Base-by-base conservation (phyloP, 2,797 vertebrate species). In the Ataeniobius toweri region DNA sequence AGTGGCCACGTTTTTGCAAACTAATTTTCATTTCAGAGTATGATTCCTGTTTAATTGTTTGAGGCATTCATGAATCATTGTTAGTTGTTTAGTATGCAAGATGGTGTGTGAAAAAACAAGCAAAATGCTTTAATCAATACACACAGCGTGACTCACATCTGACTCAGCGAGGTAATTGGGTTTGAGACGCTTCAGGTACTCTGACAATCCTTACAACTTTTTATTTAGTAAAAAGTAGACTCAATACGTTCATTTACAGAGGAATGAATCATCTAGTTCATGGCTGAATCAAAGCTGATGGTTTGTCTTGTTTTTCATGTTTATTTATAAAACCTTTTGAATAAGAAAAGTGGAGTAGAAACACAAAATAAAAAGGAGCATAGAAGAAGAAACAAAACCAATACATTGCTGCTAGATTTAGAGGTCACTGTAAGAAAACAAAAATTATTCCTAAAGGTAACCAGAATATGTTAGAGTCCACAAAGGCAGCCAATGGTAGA, bases 71-170 rank as follows among this genome's bases (percentile, higher is more conserved):
- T 65, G 28, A 79, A 41, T 73, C 58, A 12, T 56, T 4, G 73
- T 59, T 56, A 3, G 77, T 61, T 53, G 74, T 73, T 82, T 82
- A 67, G 51, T 75, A 80, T 81, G 46, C 65, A 56, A 75, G 61
- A 77, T 63, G 70, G 53, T 74, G 6, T 78, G 22, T 59, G 18
- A 72, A 76, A 56, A 75, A 31, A n/a, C 26, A 77, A 77, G 68
- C 28, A 26, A 53, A 80, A 71, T n/a, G 55, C 77, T 77, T 18
- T 28, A 68, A 82, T 84, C 77, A 46, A 78, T 73, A 87, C 26
- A 69, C 77, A 22, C 61, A 79, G 53, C 58, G 1, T 83, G 80
- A 86, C 71, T 85, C 55, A 79, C 36, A 44, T 83, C 56, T 84
- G 53, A 78, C 70, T 78, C 69, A 26, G 72, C 41, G 68, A 88